Percentiles rank a stretch among this genome's conserved stretches.
These are phyloP conservation scores for Enteromius argenteus DNA, from an alignment of 2,797 vertebrate species.

Conservation along the genomic window DNA sequence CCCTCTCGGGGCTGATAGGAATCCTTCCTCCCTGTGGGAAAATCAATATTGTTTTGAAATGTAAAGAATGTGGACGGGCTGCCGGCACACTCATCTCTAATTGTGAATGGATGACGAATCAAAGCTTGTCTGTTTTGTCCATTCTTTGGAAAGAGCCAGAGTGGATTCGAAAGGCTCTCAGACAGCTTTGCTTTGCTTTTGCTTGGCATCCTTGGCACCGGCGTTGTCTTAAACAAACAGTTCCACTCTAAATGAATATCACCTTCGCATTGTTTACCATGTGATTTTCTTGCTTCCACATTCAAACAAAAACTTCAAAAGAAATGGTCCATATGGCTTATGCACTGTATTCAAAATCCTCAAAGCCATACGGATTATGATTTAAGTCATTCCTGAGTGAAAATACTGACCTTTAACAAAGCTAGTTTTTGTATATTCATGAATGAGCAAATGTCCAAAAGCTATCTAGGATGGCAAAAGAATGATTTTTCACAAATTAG, in stretches of 20 bases:
- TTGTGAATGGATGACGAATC: conserved; percentile 36
- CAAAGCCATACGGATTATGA: not conserved
- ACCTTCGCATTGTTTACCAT: not conserved
- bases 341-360: not conserved
- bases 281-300: not conserved
- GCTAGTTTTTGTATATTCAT: not conserved
- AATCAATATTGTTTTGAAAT: conserved; percentile 40
- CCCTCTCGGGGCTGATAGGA: not conserved
- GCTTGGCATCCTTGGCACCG: not conserved
- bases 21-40: conserved; percentile 36
- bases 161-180: not conserved
- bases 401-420: not conserved
- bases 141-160: conserved; percentile 5
- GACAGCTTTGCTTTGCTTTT: not conserved
- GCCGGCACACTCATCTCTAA: conserved; percentile 16
- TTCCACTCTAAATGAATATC: not conserved
- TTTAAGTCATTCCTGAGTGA: not conserved
- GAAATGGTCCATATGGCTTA: not conserved
- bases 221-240: not conserved
- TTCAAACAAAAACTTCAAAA: not conserved
- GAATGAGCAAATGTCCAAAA: not conserved
- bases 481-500: not conserved
- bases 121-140: conserved; percentile 14
- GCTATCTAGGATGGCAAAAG: not conserved
- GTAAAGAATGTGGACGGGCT: conserved; percentile 31